phyloP scores from a whole-genome alignment of 2,888 invertebrate species.

The Gnatocerus cornutus region DNA sequence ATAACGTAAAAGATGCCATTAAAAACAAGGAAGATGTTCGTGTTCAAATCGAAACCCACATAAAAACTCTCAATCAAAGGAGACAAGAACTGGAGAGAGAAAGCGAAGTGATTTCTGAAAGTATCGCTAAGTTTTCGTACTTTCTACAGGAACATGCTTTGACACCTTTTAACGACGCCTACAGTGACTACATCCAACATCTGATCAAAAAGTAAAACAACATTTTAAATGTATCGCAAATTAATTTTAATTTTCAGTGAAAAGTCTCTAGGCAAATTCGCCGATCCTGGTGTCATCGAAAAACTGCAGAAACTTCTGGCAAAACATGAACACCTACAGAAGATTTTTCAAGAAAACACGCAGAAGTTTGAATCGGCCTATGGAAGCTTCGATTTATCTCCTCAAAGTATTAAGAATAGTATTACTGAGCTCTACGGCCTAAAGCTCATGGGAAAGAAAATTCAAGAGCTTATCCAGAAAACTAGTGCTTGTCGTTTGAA shows the following conservation, averaged over 20 bases:
- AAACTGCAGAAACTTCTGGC: background rate
- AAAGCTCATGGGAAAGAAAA: constrained; percentile 5
- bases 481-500: background rate
- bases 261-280: background rate
- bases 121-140: constrained; percentile 59
- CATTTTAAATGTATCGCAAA: background rate
- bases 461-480: background rate
- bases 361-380: background rate
- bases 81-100: constrained; percentile 59
- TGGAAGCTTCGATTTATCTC: background rate
- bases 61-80: constrained; percentile 54
- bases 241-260: constrained; percentile 1
- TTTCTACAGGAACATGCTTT: constrained; percentile 59
- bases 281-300: background rate
- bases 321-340: background rate
- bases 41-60: constrained; percentile 52
- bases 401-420: background rate
- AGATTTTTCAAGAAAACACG: background rate
- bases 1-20: constrained; percentile 57
- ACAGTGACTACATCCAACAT: constrained; percentile 57
- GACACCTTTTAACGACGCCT: constrained; percentile 58
- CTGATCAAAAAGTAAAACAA: constrained; percentile 55
- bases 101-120: constrained; percentile 54
- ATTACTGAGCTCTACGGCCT: background rate
- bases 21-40: constrained; percentile 56